Evolutionary conservation across 2,113 vertebrate genomes (phyloP), one percentile per base, ranked within the genome.

Genomic region (Puma concolor): DNA sequence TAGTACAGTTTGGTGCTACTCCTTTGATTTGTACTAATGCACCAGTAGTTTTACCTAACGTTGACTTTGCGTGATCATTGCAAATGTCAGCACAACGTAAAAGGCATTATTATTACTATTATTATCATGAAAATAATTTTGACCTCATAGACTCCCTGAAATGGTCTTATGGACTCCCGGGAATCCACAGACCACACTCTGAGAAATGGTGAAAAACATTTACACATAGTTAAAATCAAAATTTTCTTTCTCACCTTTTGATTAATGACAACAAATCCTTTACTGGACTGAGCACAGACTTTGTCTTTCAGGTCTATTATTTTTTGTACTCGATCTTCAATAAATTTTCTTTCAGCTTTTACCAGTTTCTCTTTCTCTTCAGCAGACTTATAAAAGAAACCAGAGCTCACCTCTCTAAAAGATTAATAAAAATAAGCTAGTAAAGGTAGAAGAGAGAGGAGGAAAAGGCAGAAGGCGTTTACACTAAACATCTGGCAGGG

Each of bases 341-440:
- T 99, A 98, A 99, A 99, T 97, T 99, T 99, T 89, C 99, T 99
- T 97, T 99, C 99, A 10, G 99, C 99, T 97, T 99, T 99, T 81
- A 99, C 99, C 33, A 99, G 98, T 92, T 99, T 99, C 96, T 99
- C 99, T 96, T 99, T 99, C 98, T 99, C 99, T 14, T 98, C 98
- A 0, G 99, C 99, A n/a, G 99, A 99, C 99, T 99, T 99, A 97
- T 99, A 99, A 99, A 99, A 99, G 98, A 99, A 99, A 64, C 99
- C 99, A 36, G 99, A 99, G 98, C 99, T 99, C 97, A 99, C 99
- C 93, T 99, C 99, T 81, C 99, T 99, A 96, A 86, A 97, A 77
- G 5, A 64, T 9, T 0, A 84, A 96, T 95, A 88, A 88, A 52
- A 93, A 87, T 2, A 38, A 52, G 11, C 21, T 27, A 98, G 36